Evolutionary conservation across 2,888 invertebrate genomes (phyloP).

Genomic region (Aethes cnicana): DNA sequence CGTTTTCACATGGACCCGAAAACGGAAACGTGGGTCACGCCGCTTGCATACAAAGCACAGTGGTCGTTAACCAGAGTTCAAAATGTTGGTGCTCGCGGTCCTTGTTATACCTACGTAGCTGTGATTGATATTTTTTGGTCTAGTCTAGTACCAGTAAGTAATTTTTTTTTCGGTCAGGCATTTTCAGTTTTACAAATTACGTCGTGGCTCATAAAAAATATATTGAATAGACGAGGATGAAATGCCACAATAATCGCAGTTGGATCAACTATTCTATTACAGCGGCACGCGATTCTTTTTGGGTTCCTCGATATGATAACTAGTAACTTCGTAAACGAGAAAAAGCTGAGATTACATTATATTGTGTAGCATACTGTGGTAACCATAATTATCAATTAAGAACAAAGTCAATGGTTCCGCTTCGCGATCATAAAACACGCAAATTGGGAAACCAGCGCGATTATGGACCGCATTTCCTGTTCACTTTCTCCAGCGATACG

Average conservation of each 20-base stretch:
- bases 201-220: no score
- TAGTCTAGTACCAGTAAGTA: no score
- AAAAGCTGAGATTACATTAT: not conserved
- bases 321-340: no score
- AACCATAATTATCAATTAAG: constrained; percentile 12
- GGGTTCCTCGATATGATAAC: constrained; percentile 10
- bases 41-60: constrained; percentile 62
- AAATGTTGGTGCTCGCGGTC: constrained; percentile 14
- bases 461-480: constrained; percentile 43
- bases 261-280: constrained; percentile 16
- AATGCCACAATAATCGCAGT: not conserved
- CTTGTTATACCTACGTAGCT: no score
- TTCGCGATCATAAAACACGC: constrained; percentile 38
- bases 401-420: constrained; percentile 36
- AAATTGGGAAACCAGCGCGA: constrained; percentile 43
- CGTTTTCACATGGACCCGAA: constrained; percentile 70
- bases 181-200: no score
- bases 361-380: not conserved
- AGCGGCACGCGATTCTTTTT: constrained; percentile 14
- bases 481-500: constrained; percentile 46
- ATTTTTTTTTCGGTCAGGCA: no score
- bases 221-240: not conserved
- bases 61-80: constrained; percentile 28
- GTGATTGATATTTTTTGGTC: no score
- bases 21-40: constrained; percentile 71